Evolutionary conservation across 2,797 vertebrate species (phyloP).

Genomic region (Gymnocypris eckloni): DNA sequence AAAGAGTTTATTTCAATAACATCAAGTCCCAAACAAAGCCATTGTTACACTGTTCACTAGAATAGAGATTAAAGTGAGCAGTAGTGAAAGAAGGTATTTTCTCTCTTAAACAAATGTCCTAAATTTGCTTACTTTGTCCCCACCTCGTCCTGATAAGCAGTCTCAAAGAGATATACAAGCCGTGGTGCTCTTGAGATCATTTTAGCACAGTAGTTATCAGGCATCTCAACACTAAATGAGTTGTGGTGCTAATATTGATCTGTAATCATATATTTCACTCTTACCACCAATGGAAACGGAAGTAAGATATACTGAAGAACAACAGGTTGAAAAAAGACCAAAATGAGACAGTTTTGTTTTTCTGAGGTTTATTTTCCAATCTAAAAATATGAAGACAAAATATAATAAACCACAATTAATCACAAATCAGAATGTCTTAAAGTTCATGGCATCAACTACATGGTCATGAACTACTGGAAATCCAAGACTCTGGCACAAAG

Average conservation of each 20-base stretch:
- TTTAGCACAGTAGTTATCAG: not conserved
- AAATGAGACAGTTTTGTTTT: slow-evolving; percentile 60
- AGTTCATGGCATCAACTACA: slow-evolving; percentile 57
- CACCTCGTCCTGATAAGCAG: not conserved
- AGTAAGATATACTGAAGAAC: not conserved
- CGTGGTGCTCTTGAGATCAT: not conserved
- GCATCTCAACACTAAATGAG: not conserved
- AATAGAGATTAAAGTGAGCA: not conserved
- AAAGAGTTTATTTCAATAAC: not conserved
- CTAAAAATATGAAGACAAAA: slow-evolving; percentile 72
- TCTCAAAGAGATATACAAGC: not conserved
- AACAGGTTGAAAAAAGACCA: slow-evolving; percentile 2
- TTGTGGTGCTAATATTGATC: not conserved
- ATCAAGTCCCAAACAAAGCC: not conserved
- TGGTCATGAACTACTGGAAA: slow-evolving; percentile 57
- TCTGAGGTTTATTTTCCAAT: slow-evolving; percentile 70
- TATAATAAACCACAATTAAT: slow-evolving; percentile 64
- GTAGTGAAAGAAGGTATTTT: not conserved
- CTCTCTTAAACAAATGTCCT: not conserved
- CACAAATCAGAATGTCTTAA: slow-evolving; percentile 66
- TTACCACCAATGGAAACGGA: not conserved
- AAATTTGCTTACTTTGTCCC: not conserved
- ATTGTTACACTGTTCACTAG: not conserved
- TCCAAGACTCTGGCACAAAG: slow-evolving; percentile 60
- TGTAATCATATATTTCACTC: not conserved